These are phyloP conservation scores for Drosophila tani DNA, from an alignment of 1,140 invertebrate genomes.

Conservation along the genomic window DNA sequence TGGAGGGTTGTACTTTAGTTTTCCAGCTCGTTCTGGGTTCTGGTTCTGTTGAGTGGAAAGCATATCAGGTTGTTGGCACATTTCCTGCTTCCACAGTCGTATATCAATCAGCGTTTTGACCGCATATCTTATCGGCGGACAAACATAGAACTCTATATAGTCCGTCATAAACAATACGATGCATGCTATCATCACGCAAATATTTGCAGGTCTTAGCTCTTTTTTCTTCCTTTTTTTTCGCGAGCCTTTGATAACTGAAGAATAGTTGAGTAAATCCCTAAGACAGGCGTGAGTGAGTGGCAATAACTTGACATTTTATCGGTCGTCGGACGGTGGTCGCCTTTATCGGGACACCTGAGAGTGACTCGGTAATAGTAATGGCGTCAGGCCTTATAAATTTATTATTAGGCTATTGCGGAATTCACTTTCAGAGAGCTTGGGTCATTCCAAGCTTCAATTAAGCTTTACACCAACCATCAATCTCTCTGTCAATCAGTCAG, in stretches of 20 bases:
- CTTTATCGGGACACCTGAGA: slow-evolving; percentile 37
- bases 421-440: slow-evolving; percentile 13
- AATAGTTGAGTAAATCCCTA: slow-evolving; percentile 22
- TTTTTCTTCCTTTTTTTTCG: not conserved
- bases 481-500: slow-evolving; percentile 25
- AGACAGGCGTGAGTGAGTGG: slow-evolving; percentile 22
- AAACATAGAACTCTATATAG: slow-evolving; percentile 20
- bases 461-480: slow-evolving; percentile 9
- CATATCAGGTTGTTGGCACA: slow-evolving; percentile 33
- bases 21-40: not conserved
- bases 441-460: slow-evolving; percentile 13
- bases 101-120: slow-evolving; percentile 38
- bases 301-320: slow-evolving; percentile 34
- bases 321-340: slow-evolving; percentile 5
- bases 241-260: slow-evolving; percentile 22
- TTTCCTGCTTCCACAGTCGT: slow-evolving; percentile 45
- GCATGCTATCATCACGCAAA: slow-evolving; percentile 55
- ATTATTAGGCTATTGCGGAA: slow-evolving; percentile 27
- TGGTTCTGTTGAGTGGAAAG: slow-evolving; percentile 3
- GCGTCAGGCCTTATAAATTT: slow-evolving; percentile 16
- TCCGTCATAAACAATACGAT: slow-evolving; percentile 30
- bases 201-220: slow-evolving; percentile 52
- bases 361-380: not conserved
- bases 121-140: slow-evolving; percentile 46
- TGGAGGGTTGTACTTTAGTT: too few species aligned